A percentile compares a stretch with the other conserved stretches of the same genome.
phyloP scores from a whole-genome alignment of 2,797 vertebrate genomes.

The Urophycis tenuis region DNA sequence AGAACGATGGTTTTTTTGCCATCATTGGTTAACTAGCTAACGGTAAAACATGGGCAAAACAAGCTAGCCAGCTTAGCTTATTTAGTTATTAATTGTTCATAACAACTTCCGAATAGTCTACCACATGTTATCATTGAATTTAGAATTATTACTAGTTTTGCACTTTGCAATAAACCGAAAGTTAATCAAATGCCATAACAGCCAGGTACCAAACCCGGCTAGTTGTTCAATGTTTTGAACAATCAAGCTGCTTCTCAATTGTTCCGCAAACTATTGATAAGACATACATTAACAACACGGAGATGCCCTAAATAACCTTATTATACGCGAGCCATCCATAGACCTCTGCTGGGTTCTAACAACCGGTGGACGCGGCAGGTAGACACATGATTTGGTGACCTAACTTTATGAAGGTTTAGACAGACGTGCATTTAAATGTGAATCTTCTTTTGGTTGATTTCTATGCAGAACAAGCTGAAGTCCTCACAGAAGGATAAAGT shows the following conservation, averaged over 20 bases:
- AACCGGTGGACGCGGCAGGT: neutral
- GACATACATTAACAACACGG: neutral
- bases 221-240: neutral
- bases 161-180: neutral
- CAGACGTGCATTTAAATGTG: neutral
- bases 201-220: neutral
- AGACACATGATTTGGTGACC: neutral
- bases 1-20: slow-evolving; percentile 20
- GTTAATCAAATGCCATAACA: neutral
- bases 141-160: neutral
- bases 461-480: slow-evolving; percentile 96
- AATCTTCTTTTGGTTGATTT: neutral
- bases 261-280: neutral
- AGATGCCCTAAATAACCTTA: neutral
- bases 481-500: slow-evolving; percentile 99
- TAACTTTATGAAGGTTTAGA: neutral
- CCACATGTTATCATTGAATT: neutral
- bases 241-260: neutral
- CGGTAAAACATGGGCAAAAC: slow-evolving; percentile 10
- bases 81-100: slow-evolving; percentile 10
- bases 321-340: neutral
- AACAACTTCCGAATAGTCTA: neutral
- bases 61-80: slow-evolving; percentile 24
- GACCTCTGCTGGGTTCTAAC: neutral
- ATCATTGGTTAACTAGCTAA: slow-evolving; percentile 50